Conservation (phyloP, 2,888 invertebrate genomes). For the Copidosoma aretas region DNA sequence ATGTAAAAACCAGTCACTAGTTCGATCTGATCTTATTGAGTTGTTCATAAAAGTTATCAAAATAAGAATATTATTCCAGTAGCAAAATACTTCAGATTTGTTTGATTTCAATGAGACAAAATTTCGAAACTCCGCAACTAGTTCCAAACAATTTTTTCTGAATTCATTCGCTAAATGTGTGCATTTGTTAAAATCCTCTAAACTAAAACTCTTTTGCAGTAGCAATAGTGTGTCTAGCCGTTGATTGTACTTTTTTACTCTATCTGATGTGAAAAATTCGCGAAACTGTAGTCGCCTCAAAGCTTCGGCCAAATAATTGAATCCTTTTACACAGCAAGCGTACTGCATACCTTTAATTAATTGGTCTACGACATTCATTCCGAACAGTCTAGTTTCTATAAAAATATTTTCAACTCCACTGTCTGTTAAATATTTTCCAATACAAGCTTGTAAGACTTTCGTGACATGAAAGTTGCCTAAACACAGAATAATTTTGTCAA, state of each 20-base stretch:
- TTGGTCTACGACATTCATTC: neutral
- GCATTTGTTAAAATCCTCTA: neutral
- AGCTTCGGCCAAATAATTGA: neutral
- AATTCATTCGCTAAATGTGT: neutral
- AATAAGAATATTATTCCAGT: neutral
- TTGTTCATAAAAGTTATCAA: neutral
- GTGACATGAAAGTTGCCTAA: constrained; percentile 32
- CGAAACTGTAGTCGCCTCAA: neutral
- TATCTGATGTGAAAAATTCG: neutral
- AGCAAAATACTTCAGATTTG: neutral
- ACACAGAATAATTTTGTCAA: constrained; percentile 20
- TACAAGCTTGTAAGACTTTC: constrained; percentile 20
- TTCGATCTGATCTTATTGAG: constrained; percentile 11
- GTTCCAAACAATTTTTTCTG: neutral
- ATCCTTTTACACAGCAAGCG: neutral
- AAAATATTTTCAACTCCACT: constrained; percentile 32
- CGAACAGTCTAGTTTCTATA: constrained; percentile 16
- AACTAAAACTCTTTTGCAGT: neutral
- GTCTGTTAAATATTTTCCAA: constrained; percentile 28
- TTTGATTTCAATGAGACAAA: neutral
- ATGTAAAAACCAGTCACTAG: constrained; percentile 18
- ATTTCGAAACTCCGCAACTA: neutral
- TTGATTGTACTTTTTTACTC: neutral
- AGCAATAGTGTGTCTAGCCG: neutral
- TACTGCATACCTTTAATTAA: neutral